Evolutionary conservation across 2,888 invertebrate genomes (phyloP), one percentile per base, ranked within the genome.

Genomic region (Eupithecia subfuscata): DNA sequence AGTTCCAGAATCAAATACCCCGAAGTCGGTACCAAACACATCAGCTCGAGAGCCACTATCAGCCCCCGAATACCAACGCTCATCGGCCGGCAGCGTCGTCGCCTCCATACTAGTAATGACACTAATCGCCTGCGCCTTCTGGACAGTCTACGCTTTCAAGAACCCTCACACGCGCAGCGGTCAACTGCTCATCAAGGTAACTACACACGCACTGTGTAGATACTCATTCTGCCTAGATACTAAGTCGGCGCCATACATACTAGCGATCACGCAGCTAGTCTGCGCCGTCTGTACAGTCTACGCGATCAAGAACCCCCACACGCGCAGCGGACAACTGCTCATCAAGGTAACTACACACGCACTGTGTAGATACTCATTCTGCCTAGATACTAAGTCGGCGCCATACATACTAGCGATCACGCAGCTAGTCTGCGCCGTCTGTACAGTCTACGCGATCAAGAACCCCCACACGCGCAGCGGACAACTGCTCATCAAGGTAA

Each of bases 121-220:
- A 0, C 89, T 98, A 68, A 90, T 98, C 73, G 96, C 96, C 45
- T 85, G 97, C n/a, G 96, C 95, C 40, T 96, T 96, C 12, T 99
- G 99, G 99, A 92, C 97, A 25, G 92, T 97, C 25, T 99, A 99
- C 91, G 99, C 99, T 7, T 99, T 99, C 95, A 97, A 98, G 88
- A 98, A 99, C 95, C 99, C 99, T 2, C 99, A 99, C 88, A 98
- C 98, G 9, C 96, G 98, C 71, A 98, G 99, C 83, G 99, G 99
- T 79, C 99, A 99, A 92, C 96, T 99, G 87, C 96, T 99, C 73
- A 99, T 99, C 87, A 98, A 98, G 97, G 99, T 99, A 93, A 40
- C 18, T 63, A 63, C 30, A 63, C 9, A n/a, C 30, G 30, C 30
- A 30, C 2, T 30, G 30, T 30, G 30, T 30, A 30, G 30, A 30